Base-by-base conservation (phyloP, 2,888 invertebrate species). In the Agonopterix arenella region DNA sequence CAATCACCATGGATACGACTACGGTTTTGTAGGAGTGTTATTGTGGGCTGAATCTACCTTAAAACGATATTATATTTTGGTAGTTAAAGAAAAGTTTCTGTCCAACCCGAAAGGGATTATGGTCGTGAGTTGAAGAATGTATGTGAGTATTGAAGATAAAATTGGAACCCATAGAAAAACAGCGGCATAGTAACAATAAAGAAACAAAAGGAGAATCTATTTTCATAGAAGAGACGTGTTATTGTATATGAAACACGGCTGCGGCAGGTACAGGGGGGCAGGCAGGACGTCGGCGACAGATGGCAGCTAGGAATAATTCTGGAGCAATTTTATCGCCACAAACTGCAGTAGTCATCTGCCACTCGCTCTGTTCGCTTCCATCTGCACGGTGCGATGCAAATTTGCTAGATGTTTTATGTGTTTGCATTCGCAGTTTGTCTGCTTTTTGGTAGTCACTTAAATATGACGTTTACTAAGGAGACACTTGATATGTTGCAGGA, bases 261-360 rank as follows among this genome's bases (percentile, higher is more conserved):
- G 46, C 46, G 38, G 46, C 46, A 46, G 46, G 46, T 46, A 46
- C 38, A 55, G 50, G 51, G 49, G 55, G 47, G 47, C 45, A 45
- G 28, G 28, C 28, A 28, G 28, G 28, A 28, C 47, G 46, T 46
- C 46, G 52, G 61, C 59, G 64, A 59, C 68, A 68, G 63, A 59
- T 67, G 69, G 64, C 52, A 49, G 56, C 64, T 58, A 63, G 66
- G 73, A 69, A 76, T 78, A 77, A 78, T 78, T 76, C 69, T 66
- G 58, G 58, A 66, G 67, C 69, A 72, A 72, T 74, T 76, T 72
- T 70, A 72, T 68, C 62, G 70, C 65, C 67, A 61, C 74, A 70
- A 72, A 72, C 73, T 73, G 76, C 73, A 70, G 57, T 60, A 68
- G 71, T 66, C 70, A 66, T 57, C 62, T 58, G 59, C 57, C 64